Evolutionary conservation across 2,888 invertebrate species (phyloP), one percentile per base, ranked within the genome.

Genomic region (Dermolepida albohirtum): DNA sequence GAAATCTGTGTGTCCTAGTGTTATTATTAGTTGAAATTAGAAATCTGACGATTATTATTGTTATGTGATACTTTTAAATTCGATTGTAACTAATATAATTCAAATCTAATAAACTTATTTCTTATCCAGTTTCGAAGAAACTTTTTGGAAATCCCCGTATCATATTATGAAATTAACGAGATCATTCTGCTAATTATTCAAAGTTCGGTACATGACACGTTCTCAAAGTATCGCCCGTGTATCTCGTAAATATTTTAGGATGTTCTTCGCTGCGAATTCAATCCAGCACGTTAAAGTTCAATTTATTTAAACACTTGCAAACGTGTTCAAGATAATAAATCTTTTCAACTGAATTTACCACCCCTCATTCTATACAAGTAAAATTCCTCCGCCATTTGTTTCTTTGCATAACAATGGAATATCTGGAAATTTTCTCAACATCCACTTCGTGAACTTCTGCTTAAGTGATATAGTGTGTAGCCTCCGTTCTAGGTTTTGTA

Each of bases 391-490:
- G 22, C 8, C 17, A 16, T 17, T 49, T 49, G 49, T 49, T 49
- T 49, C 49, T 49, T 22, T 7, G 11, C 49, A 49, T 49, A 49
- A 49, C 49, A 49, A 49, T 49, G 49, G 49, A 49, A 49, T 49
- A 22, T 49, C 22, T 10, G 14, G 49, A 49, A 49, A 49, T 49
- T 49, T 49, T 49, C 49, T 34, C 34, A 10, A 16, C 22, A 49
- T 17, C 49, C 17, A 22, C 49, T 7, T 34, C 34, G 11, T 17
- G 17, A 11, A 22, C 22, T 22, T 49, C 22, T 49, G 49, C 22
- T 22, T 44, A 63, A 63, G 63, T 49, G 63, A 63, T 63, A 63
- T 63, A 63, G 44, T 63, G 27, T 62, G 63, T 39, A 63, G 17
- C 49, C 49, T 16, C 22, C 44, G 63, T 49, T 49, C 29, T 12